phyloP scores from a whole-genome alignment of 1,140 invertebrate genomes.

The Frieseomelitta varia region DNA sequence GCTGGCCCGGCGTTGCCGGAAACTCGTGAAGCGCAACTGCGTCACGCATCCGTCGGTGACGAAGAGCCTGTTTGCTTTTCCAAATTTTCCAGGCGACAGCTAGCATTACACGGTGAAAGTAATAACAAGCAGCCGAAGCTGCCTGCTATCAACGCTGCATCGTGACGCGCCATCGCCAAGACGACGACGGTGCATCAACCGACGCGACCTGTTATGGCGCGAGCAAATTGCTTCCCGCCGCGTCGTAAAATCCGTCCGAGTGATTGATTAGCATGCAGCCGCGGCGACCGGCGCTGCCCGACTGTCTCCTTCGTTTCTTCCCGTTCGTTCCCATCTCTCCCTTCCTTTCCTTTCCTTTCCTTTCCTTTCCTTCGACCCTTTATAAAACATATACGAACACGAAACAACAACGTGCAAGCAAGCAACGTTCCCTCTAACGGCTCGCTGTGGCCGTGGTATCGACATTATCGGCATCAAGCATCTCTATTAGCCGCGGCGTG shows the following conservation, averaged over 20 bases:
- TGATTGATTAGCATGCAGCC: slow-evolving; percentile 75
- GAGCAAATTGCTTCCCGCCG: slow-evolving; percentile 72
- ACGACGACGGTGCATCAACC: slow-evolving; percentile 58
- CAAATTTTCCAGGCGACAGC: slow-evolving; percentile 20
- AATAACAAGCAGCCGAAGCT: slow-evolving; percentile 42
- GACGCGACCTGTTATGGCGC: slow-evolving; percentile 69
- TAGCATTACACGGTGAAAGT: slow-evolving; percentile 49
- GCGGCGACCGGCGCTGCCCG: slow-evolving; percentile 10
- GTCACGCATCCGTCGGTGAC: too few relatives aligned
- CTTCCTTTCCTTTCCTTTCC: too few relatives aligned
- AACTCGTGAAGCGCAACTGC: too few relatives aligned
- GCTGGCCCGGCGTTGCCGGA: too few relatives aligned
- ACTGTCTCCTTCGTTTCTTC: slow-evolving; percentile 49
- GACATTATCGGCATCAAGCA: slow-evolving; percentile 43
- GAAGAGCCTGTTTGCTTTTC: slow-evolving; percentile 18
- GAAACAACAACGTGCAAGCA: slow-evolving; percentile 6
- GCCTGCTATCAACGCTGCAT: slow-evolving; percentile 33
- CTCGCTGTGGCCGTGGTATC: slow-evolving; percentile 5
- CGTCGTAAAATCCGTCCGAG: slow-evolving; percentile 71
- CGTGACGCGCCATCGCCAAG: slow-evolving; percentile 62
- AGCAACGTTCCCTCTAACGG: slow-evolving; percentile 34
- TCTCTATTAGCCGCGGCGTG: slow-evolving; percentile 18
- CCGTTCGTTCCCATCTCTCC: background rate
- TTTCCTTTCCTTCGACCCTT: background rate
- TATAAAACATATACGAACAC: background rate